Base-by-base conservation (phyloP, 2,888 invertebrate genomes). In the Dermolepida albohirtum region DNA sequence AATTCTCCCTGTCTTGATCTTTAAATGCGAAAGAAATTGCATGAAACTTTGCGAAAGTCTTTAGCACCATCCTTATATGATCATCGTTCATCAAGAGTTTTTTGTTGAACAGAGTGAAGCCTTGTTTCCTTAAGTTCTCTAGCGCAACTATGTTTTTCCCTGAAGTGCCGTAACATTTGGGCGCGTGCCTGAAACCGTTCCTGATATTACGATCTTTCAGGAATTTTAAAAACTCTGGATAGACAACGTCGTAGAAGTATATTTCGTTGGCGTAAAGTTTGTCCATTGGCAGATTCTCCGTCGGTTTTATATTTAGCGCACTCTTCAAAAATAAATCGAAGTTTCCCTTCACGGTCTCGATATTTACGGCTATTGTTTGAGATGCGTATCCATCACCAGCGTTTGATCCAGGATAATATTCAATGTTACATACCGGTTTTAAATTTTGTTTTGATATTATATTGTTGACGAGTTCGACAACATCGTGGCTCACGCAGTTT, bases 21-120 rank as follows among this genome's bases (percentile, higher is more conserved):
- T 83, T 86, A 77, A 88, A 85, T 0, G 89, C 88, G 65, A 88
- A 84, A 0, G 89, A 87, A 2, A 89, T 69, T 0, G 87, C 89
- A 75, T 89, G 89, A 68, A 84, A 88, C 71, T 87, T 82, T 0
- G 83, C 84, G 16, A 85, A 70, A 34, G 77, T 77, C 2, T 74
- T 76, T 0, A 83, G 74, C 0, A 80, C 79, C 0, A 76, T 70
- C 0, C 74, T 70, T 0, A 83, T 82, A 59, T 83, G 82, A 1
- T 78, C 75, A 82, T 83, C 84, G 54, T 81, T 78, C n/a, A 85
- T 75, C 0, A 79, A 73, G 10, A 77, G 75, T 4, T 81, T 76
- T 64, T 84, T 79, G 44, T 83, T 78, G 34, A 77, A 81, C 0
- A 77, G 63, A 0, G 57, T 70, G 57, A 78, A 85, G 0, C 84